phyloP scores from a whole-genome alignment of 2,888 invertebrate species.

The Pollenia labialis region DNA sequence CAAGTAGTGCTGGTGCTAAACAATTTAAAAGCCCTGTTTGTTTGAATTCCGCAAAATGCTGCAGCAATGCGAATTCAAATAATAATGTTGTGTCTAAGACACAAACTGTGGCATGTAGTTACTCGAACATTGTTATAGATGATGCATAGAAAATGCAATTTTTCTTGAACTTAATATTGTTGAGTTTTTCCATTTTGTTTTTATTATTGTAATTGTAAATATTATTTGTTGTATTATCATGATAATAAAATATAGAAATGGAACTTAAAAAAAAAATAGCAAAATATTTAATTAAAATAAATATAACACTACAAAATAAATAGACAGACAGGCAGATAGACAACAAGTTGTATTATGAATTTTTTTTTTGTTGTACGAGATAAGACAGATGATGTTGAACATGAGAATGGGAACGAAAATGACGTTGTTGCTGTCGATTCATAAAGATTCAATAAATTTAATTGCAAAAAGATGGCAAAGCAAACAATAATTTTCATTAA shows the following conservation, averaged over 20 bases:
- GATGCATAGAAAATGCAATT: conserved; percentile 31
- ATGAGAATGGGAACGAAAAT: not conserved
- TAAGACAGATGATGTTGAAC: conserved; percentile 5
- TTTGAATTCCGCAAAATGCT: not conserved
- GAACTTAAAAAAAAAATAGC: too few species aligned
- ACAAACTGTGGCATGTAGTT: conserved; percentile 15
- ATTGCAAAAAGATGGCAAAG: conserved; percentile 14
- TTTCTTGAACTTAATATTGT: not conserved
- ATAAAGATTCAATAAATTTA: conserved; percentile 17
- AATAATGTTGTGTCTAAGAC: not conserved
- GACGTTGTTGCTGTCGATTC: conserved; percentile 27
- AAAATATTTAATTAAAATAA: conserved; percentile 48
- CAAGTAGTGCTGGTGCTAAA: not conserved
- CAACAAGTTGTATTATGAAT: conserved; percentile 13
- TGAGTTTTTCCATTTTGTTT: not conserved
- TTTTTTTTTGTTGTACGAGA: not conserved
- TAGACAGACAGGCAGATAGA: conserved; percentile 18
- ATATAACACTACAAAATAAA: conserved; percentile 73
- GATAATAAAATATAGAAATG: conserved; percentile 31
- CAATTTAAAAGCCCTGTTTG: conserved; percentile 26
- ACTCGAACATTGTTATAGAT: not conserved
- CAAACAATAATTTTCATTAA: conserved; percentile 11
- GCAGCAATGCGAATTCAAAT: conserved; percentile 12
- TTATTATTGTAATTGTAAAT: not conserved
- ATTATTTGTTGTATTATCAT: conserved; percentile 1